These are phyloP conservation scores for Scophthalmus maximus DNA, from an alignment of 2,113 vertebrate species.

Conservation along the genomic window DNA sequence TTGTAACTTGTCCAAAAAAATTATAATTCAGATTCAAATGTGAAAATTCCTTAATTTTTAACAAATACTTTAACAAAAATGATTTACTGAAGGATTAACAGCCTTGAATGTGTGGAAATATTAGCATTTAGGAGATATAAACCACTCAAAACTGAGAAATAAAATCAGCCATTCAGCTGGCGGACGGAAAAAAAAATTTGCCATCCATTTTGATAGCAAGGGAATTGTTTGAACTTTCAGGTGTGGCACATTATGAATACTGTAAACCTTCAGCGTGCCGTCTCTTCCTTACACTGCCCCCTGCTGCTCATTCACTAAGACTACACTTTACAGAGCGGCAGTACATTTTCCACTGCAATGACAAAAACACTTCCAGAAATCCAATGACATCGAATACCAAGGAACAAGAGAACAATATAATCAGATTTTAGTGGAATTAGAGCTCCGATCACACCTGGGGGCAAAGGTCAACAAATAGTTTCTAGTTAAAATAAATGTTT, in stretches of 20 bases:
- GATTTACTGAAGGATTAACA: too few species aligned
- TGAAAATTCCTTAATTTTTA: too few species aligned
- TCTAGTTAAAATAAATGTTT: neutral
- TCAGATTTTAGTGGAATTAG: too few species aligned
- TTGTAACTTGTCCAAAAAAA: too few species aligned
- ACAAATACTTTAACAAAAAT: too few species aligned
- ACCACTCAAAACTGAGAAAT: too few species aligned
- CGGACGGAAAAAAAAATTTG: neutral
- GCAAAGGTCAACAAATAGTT: neutral
- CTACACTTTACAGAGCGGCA: neutral
- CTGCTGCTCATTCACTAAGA: slow-evolving; percentile 4
- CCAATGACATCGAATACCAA: too few species aligned
- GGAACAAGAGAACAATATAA: too few species aligned
- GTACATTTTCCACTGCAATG: neutral
- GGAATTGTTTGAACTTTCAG: neutral
- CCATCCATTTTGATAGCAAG: neutral
- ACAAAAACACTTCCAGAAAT: too few species aligned
- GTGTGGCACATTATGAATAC: neutral
- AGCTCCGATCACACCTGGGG: slow-evolving; percentile 1
- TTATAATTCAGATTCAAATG: too few species aligned
- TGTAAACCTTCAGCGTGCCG: neutral
- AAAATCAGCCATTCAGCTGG: neutral
- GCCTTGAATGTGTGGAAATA: too few species aligned
- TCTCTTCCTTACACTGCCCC: slow-evolving; percentile 14
- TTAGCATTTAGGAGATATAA: too few species aligned